Evolutionary conservation across 2,113 vertebrate genomes (phyloP).

Genomic region (Chloroceryle aenea): DNA sequence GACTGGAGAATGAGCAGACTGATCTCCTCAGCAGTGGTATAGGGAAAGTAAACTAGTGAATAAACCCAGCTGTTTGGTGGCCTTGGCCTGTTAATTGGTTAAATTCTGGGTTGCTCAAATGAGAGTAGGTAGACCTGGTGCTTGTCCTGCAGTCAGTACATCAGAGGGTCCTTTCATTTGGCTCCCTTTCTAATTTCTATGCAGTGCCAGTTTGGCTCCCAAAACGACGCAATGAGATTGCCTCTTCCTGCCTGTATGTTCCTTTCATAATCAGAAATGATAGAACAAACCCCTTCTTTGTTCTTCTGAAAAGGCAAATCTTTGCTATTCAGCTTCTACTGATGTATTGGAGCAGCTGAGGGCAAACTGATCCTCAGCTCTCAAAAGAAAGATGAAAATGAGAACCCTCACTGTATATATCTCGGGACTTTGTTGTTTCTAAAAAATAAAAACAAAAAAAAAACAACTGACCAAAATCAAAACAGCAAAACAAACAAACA

Average conservation of each 20-base stretch:
- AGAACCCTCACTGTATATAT: background rate
- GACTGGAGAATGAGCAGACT: background rate
- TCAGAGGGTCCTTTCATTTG: background rate
- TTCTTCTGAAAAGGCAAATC: background rate
- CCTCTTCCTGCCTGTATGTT: background rate
- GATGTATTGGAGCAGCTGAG: background rate
- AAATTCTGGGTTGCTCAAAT: background rate
- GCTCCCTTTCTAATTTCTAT: background rate
- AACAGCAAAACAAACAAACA: no score
- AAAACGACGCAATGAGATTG: background rate
- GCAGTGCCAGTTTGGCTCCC: background rate
- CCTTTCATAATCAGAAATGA: background rate
- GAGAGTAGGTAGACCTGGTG: background rate
- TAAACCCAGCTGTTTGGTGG: background rate
- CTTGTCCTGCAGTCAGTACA: background rate
- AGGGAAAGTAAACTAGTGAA: background rate
- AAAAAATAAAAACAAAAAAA: background rate
- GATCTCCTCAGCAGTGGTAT: background rate
- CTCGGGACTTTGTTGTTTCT: background rate
- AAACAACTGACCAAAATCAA: no score
- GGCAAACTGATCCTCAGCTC: background rate
- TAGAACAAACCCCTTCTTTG: constrained; percentile 2
- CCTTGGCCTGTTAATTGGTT: background rate
- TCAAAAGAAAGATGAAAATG: background rate
- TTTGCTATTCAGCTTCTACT: background rate